Conservation (phyloP, 2,888 invertebrate genomes). For the Cordylochernes scorpioides region DNA sequence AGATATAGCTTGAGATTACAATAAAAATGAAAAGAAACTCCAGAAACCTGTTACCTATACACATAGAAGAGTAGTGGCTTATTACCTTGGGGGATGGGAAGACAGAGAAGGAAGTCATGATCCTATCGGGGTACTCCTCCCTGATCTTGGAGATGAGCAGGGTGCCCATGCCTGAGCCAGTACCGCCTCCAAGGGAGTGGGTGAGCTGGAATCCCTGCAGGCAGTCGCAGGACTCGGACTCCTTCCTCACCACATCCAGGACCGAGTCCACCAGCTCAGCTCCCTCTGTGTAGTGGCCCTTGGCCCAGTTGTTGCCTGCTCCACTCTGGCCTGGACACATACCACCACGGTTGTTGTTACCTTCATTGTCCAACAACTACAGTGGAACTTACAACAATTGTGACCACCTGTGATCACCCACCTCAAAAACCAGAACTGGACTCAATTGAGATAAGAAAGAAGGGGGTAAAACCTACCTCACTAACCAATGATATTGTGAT, state of each 20-base stretch:
- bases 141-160: constrained; percentile 42
- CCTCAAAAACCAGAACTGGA: no score
- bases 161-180: constrained; percentile 26
- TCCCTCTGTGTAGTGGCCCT: constrained; percentile 30
- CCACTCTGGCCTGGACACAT: constrained; percentile 8
- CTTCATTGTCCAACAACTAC: neutral
- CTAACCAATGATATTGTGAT: no score
- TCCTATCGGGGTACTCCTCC: constrained; percentile 48
- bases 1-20: no score
- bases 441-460: no score
- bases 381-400: no score
- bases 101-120: constrained; percentile 40
- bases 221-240: constrained; percentile 27
- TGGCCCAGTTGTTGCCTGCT: constrained; percentile 29
- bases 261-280: constrained; percentile 28
- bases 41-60: no score
- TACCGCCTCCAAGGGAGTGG: constrained; percentile 21
- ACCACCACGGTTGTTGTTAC: neutral
- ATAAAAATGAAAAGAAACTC: no score
- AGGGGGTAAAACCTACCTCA: no score
- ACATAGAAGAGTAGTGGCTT: no score
- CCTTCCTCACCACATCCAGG: constrained; percentile 27
- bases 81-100: constrained; percentile 30
- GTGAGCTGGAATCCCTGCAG: constrained; percentile 26
- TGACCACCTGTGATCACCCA: no score